Percentiles rank a stretch among this genome's conserved stretches.
These are phyloP conservation scores for Pachycephus smyrnensis DNA, from an alignment of 2,888 invertebrate genomes.

Conservation along the genomic window DNA sequence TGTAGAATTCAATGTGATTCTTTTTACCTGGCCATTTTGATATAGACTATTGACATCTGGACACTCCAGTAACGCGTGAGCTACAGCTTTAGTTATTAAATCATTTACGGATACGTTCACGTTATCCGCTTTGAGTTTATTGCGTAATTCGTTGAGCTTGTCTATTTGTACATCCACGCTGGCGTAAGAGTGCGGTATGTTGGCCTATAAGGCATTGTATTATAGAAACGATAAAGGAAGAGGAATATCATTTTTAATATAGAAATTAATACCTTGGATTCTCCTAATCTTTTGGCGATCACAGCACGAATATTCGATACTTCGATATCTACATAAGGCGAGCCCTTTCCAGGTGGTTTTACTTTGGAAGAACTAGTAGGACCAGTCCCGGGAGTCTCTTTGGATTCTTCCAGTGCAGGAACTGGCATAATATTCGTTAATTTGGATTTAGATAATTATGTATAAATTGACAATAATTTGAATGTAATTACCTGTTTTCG, in stretches of 20 bases:
- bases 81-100: conserved; percentile 75
- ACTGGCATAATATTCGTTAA: not conserved
- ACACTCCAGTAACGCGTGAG: conserved; percentile 70
- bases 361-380: conserved; percentile 17
- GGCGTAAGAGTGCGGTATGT: conserved; percentile 77
- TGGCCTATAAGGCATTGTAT: conserved; percentile 65
- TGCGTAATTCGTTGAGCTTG: conserved; percentile 68
- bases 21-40: conserved; percentile 65
- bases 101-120: conserved; percentile 75
- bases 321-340: conserved; percentile 70
- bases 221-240: conserved; percentile 3
- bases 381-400: not conserved
- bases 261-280: conserved; percentile 70
- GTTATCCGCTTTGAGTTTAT: conserved; percentile 69
- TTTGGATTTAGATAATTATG: not conserved
- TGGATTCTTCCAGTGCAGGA: conserved; percentile 9
- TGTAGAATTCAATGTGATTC: conserved; percentile 8
- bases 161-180: conserved; percentile 70
- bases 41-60: conserved; percentile 68
- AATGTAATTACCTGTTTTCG: conserved; percentile 46
- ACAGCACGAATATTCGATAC: conserved; percentile 72
- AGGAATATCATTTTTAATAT: not conserved
- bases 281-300: conserved; percentile 75
- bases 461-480: not conserved
- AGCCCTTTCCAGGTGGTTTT: conserved; percentile 44